Evolutionary conservation across 1,140 invertebrate species (phyloP).

Genomic region (Drosophila ogumai): DNA sequence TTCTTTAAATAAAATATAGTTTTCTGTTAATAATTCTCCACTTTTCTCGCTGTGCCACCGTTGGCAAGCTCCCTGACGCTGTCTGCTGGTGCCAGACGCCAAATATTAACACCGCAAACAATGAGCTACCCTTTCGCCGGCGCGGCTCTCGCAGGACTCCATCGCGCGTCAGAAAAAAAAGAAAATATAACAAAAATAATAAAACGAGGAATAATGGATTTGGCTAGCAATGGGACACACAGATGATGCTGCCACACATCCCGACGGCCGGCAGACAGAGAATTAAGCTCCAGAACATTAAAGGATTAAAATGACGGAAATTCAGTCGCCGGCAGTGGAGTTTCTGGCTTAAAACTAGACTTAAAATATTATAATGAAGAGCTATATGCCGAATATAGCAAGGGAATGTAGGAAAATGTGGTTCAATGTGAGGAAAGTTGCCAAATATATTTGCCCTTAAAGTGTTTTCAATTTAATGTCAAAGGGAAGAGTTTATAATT

Average conservation of each 20-base stretch:
- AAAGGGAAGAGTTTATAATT: too few relatives aligned
- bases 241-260: conserved; percentile 43
- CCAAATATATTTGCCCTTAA: neutral
- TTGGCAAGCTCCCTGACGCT: conserved; percentile 18
- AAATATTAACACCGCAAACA: conserved; percentile 82
- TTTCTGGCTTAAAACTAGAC: conserved; percentile 28
- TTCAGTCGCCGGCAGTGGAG: conserved; percentile 36
- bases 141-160: conserved; percentile 17
- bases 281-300: conserved; percentile 40
- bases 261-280: conserved; percentile 17
- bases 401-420: neutral
- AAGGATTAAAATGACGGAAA: conserved; percentile 69
- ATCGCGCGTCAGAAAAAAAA: conserved; percentile 26
- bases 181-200: conserved; percentile 14
- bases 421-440: neutral
- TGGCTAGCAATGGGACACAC: conserved; percentile 42
- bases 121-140: conserved; percentile 47
- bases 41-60: conserved; percentile 9
- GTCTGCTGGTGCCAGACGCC: conserved; percentile 70
- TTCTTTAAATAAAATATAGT: neutral
- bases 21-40: too few relatives aligned
- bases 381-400: neutral
- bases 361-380: conserved; percentile 13
- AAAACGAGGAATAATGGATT: conserved; percentile 53
- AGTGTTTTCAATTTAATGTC: neutral